Conservation (phyloP, 2,113 vertebrate genomes). For the Coptodon bakossiorum region DNA sequence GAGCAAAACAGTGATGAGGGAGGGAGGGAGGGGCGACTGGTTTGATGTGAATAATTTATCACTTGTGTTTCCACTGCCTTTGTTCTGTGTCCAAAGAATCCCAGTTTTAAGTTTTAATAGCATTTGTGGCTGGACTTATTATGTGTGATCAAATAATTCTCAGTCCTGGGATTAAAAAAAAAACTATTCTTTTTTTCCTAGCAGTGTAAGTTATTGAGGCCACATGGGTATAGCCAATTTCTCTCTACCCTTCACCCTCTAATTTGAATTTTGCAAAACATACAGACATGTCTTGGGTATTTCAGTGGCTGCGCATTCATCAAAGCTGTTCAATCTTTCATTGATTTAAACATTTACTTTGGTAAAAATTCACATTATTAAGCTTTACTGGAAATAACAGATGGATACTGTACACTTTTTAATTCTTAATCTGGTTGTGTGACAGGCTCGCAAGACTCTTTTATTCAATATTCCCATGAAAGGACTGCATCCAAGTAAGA, state of each 20-base stretch:
- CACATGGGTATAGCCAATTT: conserved; percentile 46
- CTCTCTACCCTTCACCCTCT: conserved; percentile 33
- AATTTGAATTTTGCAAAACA: conserved; percentile 62
- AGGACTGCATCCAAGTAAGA: background rate
- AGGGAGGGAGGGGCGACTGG: conserved; percentile 49
- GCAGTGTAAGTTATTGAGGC: conserved; percentile 46
- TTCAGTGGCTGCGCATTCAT: conserved; percentile 24
- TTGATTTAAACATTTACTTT: conserved; percentile 64
- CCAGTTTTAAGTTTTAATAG: conserved; percentile 66
- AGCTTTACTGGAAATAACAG: conserved; percentile 39
- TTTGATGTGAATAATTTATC: conserved; percentile 74
- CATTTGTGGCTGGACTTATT: conserved; percentile 70
- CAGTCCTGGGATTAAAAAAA: conserved; percentile 54
- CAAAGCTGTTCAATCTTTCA: conserved; percentile 56
- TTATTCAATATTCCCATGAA: background rate
- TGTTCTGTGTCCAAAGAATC: conserved; percentile 70
- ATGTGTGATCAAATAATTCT: conserved; percentile 73
- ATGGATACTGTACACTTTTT: conserved; percentile 35
- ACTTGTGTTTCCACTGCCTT: conserved; percentile 63
- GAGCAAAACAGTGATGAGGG: conserved; percentile 47
- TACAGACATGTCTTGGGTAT: conserved; percentile 38
- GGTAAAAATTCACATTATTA: conserved; percentile 51
- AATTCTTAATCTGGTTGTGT: conserved; percentile 19
- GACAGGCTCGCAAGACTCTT: background rate
- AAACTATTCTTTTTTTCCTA: conserved; percentile 33